Conservation (phyloP, 2,113 vertebrate species). For the Myxocyprinus asiaticus region DNA sequence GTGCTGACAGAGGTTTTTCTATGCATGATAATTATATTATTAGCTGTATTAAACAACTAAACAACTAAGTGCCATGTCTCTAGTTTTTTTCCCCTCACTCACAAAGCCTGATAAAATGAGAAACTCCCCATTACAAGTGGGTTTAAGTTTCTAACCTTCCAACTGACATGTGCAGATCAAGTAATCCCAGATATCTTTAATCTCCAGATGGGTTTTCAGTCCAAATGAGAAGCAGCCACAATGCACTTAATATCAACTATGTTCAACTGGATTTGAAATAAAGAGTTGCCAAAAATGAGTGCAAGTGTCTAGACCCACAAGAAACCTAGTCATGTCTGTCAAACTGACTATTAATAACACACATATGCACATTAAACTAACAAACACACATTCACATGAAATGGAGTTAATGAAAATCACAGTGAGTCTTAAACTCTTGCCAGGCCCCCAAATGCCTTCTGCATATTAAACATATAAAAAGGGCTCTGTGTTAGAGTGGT, state of each 20-base stretch:
- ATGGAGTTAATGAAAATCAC: neutral
- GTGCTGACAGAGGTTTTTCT: no score
- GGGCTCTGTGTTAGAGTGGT: neutral
- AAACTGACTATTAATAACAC: neutral
- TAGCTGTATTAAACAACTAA: no score
- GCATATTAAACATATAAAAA: constrained; percentile 5
- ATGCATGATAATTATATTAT: no score
- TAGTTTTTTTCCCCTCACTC: neutral
- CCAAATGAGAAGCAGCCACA: neutral
- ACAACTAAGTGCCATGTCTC: no score
- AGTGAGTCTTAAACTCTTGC: neutral
- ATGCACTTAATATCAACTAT: neutral
- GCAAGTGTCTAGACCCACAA: neutral
- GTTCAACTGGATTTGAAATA: neutral
- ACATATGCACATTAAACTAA: neutral
- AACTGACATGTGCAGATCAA: neutral
- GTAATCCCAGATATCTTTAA: no score
- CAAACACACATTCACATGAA: neutral
- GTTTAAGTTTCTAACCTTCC: no score
- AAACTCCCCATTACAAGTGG: neutral
- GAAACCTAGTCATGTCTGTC: neutral
- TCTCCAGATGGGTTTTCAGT: neutral
- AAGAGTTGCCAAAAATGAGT: neutral
- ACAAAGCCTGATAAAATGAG: neutral
- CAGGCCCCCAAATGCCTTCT: neutral